Percentiles rank a stretch among this genome's conserved stretches.
These are phyloP conservation scores for Catharus bicknelli DNA, from an alignment of 2,113 vertebrate genomes.

Conservation along the genomic window DNA sequence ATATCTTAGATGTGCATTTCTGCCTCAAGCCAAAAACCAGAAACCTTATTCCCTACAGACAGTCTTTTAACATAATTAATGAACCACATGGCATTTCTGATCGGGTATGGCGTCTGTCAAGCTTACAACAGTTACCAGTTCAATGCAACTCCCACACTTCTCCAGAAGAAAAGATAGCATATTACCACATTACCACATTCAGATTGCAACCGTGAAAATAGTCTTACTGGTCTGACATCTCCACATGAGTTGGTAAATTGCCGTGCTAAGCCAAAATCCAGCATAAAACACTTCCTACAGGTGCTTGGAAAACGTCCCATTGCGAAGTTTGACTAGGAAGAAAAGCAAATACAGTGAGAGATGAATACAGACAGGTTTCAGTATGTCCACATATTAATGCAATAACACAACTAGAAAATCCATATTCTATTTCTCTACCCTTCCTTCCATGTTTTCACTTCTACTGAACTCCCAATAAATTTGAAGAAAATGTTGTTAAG, in stretches of 20 bases:
- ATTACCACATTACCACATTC: not conserved
- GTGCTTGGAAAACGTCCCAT: constrained; percentile 98
- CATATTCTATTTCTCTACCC: not conserved
- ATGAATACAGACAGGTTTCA: not conserved
- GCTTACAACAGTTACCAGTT: not conserved
- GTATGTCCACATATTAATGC: not conserved
- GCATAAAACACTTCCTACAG: constrained; percentile 96
- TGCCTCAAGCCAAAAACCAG: not conserved
- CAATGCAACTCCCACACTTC: not conserved
- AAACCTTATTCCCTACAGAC: not conserved
- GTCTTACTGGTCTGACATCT: constrained; percentile 96
- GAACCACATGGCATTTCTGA: not conserved
- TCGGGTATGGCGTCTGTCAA: not conserved
- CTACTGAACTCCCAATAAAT: not conserved
- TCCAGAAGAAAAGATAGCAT: not conserved
- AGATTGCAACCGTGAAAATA: not conserved
- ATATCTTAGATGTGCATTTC: not conserved
- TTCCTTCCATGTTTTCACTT: not conserved
- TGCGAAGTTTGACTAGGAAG: constrained; percentile 93
- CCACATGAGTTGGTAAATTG: constrained; percentile 98
- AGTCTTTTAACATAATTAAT: not conserved
- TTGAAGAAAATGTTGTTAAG: not conserved
- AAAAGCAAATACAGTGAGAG: constrained; percentile 38
- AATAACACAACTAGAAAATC: not conserved
- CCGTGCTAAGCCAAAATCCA: constrained; percentile 97